Percentiles rank a stretch among this genome's conserved stretches.
These are phyloP conservation scores for Crypturellus tataupa DNA, from an alignment of 2,797 vertebrate genomes.

Conservation along the genomic window DNA sequence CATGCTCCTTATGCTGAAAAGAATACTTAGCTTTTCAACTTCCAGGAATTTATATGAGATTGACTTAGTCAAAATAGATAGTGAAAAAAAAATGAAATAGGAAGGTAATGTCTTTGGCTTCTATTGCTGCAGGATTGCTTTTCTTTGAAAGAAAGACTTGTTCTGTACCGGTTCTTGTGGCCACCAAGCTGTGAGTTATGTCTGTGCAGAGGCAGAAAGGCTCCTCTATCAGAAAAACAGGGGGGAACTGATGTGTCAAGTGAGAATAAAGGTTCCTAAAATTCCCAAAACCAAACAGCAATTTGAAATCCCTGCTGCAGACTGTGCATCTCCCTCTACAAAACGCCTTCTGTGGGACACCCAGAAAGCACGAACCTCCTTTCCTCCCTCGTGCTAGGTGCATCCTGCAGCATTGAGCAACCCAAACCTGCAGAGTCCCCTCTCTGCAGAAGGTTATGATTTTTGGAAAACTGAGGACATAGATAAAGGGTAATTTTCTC, in stretches of 20 bases:
- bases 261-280: neutral
- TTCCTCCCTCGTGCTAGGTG: neutral
- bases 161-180: rapidly evolving
- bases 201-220: neutral
- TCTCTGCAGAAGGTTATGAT: rapidly evolving
- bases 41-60: neutral
- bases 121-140: neutral
- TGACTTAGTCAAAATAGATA: neutral
- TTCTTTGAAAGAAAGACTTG: neutral
- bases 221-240: neutral
- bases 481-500: neutral
- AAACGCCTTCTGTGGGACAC: rapidly evolving
- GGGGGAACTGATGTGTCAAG: neutral
- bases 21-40: neutral
- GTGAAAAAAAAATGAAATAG: neutral
- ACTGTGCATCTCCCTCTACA: neutral
- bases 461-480: neutral
- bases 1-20: neutral
- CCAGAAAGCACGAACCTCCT: rapidly evolving
- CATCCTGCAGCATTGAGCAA: rapidly evolving
- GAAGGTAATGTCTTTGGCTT: neutral
- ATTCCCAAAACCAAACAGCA: neutral
- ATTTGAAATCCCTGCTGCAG: neutral
- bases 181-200: neutral
- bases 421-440: neutral